phyloP scores from a whole-genome alignment of 2,888 invertebrate species.

The Willowsia nigromaculata region DNA sequence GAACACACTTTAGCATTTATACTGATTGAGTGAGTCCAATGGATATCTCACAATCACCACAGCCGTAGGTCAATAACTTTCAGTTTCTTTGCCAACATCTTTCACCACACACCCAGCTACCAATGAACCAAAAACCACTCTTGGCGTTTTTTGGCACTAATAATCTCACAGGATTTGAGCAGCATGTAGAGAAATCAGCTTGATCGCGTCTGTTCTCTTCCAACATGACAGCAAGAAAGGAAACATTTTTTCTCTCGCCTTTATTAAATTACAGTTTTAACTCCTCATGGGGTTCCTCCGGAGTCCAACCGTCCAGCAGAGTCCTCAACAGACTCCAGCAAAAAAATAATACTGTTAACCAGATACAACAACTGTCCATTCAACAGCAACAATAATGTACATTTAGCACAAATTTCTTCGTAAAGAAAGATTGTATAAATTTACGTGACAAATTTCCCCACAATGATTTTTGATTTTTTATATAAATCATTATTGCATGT shows the following conservation, averaged over 20 bases:
- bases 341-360: neutral
- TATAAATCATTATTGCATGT: neutral
- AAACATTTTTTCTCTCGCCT: slow-evolving; percentile 31
- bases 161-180: neutral
- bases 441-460: neutral
- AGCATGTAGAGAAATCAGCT: neutral
- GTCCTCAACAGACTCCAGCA: neutral
- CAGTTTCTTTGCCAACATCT: neutral
- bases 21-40: neutral
- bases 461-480: neutral
- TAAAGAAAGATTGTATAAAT: neutral
- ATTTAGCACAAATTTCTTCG: neutral
- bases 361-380: neutral
- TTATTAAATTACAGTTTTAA: slow-evolving; percentile 78
- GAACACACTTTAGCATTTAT: neutral
- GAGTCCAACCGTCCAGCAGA: neutral
- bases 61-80: slow-evolving; percentile 48
- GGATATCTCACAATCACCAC: neutral
- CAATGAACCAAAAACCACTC: slow-evolving; percentile 26
- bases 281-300: neutral
- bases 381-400: neutral
- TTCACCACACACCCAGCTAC: neutral
- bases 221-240: neutral
- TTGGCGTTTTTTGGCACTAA: neutral
- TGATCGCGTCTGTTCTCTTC: neutral